phyloP scores from a whole-genome alignment of 2,113 vertebrate species.

The Hippopotamus amphibius region DNA sequence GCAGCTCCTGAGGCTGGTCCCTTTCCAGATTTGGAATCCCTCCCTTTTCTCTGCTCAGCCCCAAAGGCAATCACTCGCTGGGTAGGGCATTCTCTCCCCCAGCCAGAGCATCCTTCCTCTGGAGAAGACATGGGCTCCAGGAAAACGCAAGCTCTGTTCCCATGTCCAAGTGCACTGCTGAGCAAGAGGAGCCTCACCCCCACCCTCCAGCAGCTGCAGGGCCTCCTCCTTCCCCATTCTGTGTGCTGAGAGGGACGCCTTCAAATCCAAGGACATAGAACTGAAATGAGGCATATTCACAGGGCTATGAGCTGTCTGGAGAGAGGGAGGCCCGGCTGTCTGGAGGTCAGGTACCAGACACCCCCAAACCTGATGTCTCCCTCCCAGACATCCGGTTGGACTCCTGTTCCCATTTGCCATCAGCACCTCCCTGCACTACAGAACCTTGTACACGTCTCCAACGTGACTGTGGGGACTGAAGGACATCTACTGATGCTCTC shows the following conservation, averaged over 20 bases:
- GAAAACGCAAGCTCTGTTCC: background rate
- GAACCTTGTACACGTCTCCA: background rate
- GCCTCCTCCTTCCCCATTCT: too few relatives aligned
- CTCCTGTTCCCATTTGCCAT: background rate
- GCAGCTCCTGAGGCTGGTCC: background rate
- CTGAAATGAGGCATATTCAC: background rate
- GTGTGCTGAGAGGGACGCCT: too few relatives aligned
- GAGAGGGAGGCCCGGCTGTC: background rate
- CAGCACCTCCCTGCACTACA: rapidly evolving
- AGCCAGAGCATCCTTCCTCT: background rate
- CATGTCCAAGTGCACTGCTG: background rate
- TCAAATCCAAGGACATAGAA: background rate
- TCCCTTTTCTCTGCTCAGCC: background rate
- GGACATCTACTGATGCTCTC: rapidly evolving
- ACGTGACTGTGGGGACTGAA: background rate
- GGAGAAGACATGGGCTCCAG: background rate
- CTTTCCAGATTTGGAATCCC: background rate
- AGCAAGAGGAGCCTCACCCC: background rate
- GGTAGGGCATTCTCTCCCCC: background rate
- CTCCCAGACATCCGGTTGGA: background rate
- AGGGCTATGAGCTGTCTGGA: background rate
- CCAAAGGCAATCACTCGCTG: background rate
- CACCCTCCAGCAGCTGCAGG: too few relatives aligned
- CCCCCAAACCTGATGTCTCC: background rate
- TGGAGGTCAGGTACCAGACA: background rate